These are phyloP conservation scores for Circaetus gallicus DNA, from an alignment of 2,113 vertebrate species.

Conservation along the genomic window DNA sequence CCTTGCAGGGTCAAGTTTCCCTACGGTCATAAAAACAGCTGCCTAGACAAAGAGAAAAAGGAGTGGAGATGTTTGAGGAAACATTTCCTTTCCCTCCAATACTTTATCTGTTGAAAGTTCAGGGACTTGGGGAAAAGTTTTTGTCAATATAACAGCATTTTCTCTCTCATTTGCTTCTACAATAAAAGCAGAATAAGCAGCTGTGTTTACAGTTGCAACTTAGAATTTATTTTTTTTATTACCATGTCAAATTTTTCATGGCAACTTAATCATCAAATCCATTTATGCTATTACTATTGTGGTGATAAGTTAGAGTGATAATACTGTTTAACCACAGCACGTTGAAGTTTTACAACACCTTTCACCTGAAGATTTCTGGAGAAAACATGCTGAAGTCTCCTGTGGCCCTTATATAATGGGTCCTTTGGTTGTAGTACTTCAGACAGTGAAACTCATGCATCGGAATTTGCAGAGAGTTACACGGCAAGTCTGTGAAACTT, in stretches of 20 bases:
- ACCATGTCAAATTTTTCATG: background rate
- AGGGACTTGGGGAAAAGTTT: background rate
- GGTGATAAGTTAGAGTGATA: background rate
- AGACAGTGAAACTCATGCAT: background rate
- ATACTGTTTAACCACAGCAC: background rate
- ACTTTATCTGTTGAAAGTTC: background rate
- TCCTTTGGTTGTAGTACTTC: background rate
- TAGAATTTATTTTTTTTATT: background rate
- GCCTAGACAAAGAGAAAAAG: background rate
- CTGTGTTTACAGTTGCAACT: background rate
- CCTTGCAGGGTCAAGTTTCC: conserved; percentile 28
- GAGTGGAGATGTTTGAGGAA: background rate
- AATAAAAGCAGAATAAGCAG: conserved; percentile 9
- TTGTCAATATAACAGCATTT: background rate
- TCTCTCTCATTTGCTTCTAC: background rate
- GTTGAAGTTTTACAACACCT: background rate
- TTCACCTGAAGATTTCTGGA: background rate
- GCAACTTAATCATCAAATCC: background rate
- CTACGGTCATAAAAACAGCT: background rate
- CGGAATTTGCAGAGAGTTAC: background rate
- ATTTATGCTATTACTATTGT: background rate
- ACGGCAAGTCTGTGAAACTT: background rate
- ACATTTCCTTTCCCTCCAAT: background rate
- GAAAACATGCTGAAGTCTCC: background rate
- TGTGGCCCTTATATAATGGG: background rate